Evolutionary conservation across 2,113 vertebrate genomes (phyloP), one percentile per base, ranked within the genome.

Genomic region (Erythrolamprus reginae): DNA sequence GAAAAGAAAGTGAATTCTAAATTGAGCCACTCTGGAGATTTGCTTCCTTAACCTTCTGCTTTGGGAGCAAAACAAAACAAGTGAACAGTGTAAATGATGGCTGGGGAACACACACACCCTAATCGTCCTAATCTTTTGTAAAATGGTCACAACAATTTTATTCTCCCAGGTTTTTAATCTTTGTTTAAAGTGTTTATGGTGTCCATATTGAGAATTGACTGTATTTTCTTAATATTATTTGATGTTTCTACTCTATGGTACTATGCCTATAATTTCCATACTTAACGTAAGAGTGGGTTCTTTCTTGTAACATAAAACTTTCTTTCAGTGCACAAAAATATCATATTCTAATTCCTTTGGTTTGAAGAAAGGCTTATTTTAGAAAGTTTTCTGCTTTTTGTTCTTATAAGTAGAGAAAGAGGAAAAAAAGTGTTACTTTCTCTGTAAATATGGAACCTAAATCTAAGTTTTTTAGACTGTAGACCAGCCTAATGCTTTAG

Each of bases 11-110:
- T 77, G 33, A 38, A 38, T 77, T 77, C 33, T 84, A 82, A 56
- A 23, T 61, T 84, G 56, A 58, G 24, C 28, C 84, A 90, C n/a
- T 85, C 50, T 38, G 8, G 33, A 42, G n/a, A 12, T 3, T 89
- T 0, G 50, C 0, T 56, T 12, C 3, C 45, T 5, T 82, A 88
- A 88, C 19, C 3, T 38, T 89, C 91, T 56, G 12, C 4, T 0
- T 90, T 10, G 23, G 19, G n/a, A 70, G 15, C n/a, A 70, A 33
- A 70, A 33, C 55, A n/a, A 86, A 92, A 52, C 89, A 94, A 3
- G 9, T 88, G 89, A 7, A 88, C 84, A 91, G 2, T 33, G 89
- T 87, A 42, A 70, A 52, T 86, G 23, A 92, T 86, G 13, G 61
- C 83, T 56, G 10, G 61, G 90, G 90, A 90, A 19, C 23, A 24